phyloP scores from a whole-genome alignment of 2,113 vertebrate species.

The Cochlearius cochlearius region DNA sequence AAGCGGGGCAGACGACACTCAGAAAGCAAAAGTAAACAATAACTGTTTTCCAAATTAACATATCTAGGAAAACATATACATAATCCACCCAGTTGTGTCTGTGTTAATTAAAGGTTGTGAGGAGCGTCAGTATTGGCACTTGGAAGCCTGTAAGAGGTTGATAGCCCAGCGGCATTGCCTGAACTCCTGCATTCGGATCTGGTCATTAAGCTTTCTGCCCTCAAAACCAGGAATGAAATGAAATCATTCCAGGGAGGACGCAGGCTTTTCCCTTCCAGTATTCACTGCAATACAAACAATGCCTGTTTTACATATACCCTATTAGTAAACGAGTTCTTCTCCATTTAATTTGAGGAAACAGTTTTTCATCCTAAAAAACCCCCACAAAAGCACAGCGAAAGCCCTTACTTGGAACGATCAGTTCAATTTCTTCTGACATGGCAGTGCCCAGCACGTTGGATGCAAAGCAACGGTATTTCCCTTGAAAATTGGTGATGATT shows the following conservation, averaged over 20 bases:
- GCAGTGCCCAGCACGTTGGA: constrained; percentile 88
- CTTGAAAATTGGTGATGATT: constrained; percentile 88
- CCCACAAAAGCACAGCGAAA: not conserved
- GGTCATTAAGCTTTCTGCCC: not conserved
- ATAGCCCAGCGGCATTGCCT: not conserved
- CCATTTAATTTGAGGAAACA: not conserved
- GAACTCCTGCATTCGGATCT: not conserved
- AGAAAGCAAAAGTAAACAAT: not conserved
- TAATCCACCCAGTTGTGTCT: not conserved
- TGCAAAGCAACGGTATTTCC: constrained; percentile 89
- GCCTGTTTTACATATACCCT: not conserved
- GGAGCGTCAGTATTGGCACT: not conserved
- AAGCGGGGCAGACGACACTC: not conserved
- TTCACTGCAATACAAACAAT: not conserved
- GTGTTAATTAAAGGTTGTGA: not conserved
- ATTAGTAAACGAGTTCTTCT: not conserved
- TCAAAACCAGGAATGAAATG: not conserved
- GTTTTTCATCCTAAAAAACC: not conserved
- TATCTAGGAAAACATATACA: not conserved
- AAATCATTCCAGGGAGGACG: not conserved
- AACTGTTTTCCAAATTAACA: not conserved
- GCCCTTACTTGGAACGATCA: constrained; percentile 90
- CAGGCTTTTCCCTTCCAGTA: not conserved
- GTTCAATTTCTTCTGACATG: constrained; percentile 89
- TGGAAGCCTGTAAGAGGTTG: not conserved